Percentiles rank a stretch among this genome's conserved stretches.
These are phyloP conservation scores for Chrysoperla carnea DNA, from an alignment of 1,140 invertebrate genomes.

Conservation along the genomic window DNA sequence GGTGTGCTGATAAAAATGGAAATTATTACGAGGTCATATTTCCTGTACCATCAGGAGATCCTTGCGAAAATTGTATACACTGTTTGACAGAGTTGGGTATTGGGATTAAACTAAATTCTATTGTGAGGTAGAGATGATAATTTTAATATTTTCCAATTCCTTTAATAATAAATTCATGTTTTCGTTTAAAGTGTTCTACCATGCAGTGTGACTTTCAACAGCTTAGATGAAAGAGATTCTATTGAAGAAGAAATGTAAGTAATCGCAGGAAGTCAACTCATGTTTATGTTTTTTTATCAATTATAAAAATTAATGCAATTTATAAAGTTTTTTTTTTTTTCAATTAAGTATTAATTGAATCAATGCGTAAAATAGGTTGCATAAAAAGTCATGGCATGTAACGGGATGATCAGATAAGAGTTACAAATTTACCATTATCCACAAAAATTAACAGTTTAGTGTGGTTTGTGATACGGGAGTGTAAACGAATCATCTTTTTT, in stretches of 20 bases:
- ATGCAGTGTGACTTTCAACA: constrained; percentile 35
- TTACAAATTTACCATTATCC: no score
- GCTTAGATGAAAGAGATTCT: constrained; percentile 19
- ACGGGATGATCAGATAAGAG: no score
- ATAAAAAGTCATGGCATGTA: no score
- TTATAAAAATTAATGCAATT: no score
- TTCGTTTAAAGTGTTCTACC: constrained; percentile 30
- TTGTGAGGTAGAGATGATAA: constrained; percentile 37
- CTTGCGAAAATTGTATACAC: constrained; percentile 50
- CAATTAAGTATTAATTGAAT: no score
- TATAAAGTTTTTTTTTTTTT: no score
- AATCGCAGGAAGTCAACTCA: no score
- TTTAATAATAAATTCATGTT: neutral
- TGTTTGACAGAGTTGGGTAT: constrained; percentile 51
- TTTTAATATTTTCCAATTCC: neutral
- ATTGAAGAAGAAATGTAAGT: constrained; percentile 21
- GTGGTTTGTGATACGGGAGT: no score
- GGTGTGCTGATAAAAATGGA: constrained; percentile 42
- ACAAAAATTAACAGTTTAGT: no score
- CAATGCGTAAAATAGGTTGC: no score
- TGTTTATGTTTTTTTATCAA: no score
- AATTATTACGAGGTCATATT: constrained; percentile 52
- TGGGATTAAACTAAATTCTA: constrained; percentile 46
- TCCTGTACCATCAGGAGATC: constrained; percentile 43
- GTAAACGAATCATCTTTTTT: no score